These are phyloP conservation scores for Daboia siamensis DNA, from an alignment of 2,113 vertebrate genomes.

Conservation along the genomic window DNA sequence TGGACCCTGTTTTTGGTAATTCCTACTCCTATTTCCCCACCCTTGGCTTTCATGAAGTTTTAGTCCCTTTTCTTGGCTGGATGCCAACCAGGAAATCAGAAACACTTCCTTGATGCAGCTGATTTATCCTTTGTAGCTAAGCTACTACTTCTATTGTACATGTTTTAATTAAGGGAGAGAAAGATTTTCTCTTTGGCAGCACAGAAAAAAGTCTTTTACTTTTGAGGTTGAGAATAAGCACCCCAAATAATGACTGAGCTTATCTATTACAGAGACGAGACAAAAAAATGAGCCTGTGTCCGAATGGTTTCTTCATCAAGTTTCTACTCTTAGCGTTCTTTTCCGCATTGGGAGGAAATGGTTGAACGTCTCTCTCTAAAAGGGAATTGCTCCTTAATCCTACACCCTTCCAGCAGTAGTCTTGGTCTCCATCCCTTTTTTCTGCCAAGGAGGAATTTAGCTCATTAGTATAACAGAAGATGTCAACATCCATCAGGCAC, in stretches of 20 bases:
- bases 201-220: neutral
- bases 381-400: neutral
- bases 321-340: neutral
- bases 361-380: neutral
- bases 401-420: neutral
- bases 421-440: neutral
- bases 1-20: neutral
- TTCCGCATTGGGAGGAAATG: neutral
- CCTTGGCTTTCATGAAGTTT: neutral
- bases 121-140: neutral
- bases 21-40: neutral
- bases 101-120: neutral
- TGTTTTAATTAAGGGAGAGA: neutral
- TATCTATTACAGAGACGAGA: neutral
- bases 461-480: neutral
- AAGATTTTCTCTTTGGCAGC: neutral
- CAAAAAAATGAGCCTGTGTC: neutral
- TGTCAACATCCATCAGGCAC: neutral
- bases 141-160: neutral
- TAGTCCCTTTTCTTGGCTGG: neutral
- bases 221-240: neutral
- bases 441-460: neutral
- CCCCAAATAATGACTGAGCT: neutral
- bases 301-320: neutral
- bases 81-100: neutral